phyloP scores from a whole-genome alignment of 2,888 invertebrate genomes.

The Acanthosepion lycidas region DNA sequence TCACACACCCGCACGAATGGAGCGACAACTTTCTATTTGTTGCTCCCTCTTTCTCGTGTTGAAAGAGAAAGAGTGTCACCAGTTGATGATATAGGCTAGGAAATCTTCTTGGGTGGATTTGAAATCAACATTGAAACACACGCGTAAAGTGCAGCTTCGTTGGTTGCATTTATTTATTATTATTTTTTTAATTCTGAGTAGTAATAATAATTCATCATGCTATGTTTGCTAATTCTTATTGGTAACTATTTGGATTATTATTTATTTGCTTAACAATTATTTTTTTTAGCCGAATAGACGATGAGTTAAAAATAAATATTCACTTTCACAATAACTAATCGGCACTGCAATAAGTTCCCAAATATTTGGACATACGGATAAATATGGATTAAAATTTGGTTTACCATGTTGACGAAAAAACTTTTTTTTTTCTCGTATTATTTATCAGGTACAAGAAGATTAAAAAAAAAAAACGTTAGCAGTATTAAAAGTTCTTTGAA shows the following conservation, averaged over 20 bases:
- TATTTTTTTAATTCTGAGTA: not conserved
- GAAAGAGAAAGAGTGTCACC: not conserved
- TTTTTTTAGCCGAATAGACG: too few species aligned
- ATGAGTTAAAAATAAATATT: too few species aligned
- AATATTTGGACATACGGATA: too few species aligned
- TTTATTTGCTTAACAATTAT: too few species aligned
- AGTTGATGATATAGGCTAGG: not conserved
- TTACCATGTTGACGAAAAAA: too few species aligned
- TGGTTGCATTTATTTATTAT: not conserved
- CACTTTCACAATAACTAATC: too few species aligned
- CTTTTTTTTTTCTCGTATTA: too few species aligned
- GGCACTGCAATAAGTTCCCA: too few species aligned
- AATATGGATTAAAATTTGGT: too few species aligned
- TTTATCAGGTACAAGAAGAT: too few species aligned
- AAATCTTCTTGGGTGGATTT: not conserved
- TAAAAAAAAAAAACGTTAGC: too few species aligned
- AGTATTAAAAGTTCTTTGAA: too few species aligned
- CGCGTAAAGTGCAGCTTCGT: not conserved
- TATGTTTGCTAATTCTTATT: not conserved
- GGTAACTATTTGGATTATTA: not conserved
- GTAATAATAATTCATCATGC: not conserved
- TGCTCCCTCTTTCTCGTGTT: not conserved
- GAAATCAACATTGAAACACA: not conserved
- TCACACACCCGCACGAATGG: not conserved
- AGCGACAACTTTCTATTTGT: not conserved